Conservation (phyloP, 2,113 vertebrate species). For the Benitochromis conjunctus region DNA sequence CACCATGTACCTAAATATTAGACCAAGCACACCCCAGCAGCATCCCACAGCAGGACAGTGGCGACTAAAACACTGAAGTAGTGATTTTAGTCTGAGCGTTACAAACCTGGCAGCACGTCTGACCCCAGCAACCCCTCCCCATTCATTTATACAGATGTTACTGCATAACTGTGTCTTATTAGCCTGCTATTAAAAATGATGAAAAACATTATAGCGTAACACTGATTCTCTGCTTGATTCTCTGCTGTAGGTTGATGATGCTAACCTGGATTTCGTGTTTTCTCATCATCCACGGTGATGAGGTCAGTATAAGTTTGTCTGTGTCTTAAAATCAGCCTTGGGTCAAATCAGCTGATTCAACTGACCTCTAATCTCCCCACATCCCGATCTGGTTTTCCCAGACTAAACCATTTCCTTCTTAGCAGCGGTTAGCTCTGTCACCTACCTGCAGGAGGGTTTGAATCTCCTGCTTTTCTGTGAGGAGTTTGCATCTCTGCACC, state of each 20-base stretch:
- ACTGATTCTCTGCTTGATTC: too few relatives aligned
- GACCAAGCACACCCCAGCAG: not conserved
- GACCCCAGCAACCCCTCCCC: not conserved
- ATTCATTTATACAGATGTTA: not conserved
- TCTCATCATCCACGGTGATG: rapidly evolving
- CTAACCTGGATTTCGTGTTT: not conserved
- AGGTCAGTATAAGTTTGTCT: not conserved
- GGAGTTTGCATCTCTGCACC: not conserved
- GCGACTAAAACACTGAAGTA: rapidly evolving
- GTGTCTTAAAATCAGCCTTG: not conserved
- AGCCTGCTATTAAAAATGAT: not conserved
- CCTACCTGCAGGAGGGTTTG: not conserved
- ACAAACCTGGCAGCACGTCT: not conserved
- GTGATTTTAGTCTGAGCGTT: not conserved
- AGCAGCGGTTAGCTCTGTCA: rapidly evolving
- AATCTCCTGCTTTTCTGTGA: not conserved
- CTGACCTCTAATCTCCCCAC: rapidly evolving
- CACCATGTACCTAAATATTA: not conserved
- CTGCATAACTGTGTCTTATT: not conserved
- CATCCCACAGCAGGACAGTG: not conserved
- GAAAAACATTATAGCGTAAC: rapidly evolving
- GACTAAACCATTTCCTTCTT: not conserved
- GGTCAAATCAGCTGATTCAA: not conserved
- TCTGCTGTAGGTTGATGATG: not conserved
- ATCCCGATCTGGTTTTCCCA: not conserved